These are phyloP conservation scores for Paramuricea clavata DNA, from an alignment of 92 coral and sea anemone species.

Conservation along the genomic window DNA sequence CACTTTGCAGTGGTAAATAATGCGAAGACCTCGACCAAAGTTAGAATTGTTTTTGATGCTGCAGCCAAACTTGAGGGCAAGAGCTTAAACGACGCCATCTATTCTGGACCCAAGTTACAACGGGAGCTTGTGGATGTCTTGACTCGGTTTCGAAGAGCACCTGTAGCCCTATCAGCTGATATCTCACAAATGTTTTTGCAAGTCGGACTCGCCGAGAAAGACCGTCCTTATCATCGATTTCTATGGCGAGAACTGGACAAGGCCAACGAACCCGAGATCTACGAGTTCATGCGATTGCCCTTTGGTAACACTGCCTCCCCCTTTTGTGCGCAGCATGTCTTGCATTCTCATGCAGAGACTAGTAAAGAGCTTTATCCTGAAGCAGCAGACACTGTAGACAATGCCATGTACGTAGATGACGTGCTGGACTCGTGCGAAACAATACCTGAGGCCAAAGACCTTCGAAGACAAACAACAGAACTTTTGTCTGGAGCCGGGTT, in stretches of 20 bases:
- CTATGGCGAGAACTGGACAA: conserved; percentile 65
- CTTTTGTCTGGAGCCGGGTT: conserved; percentile 36
- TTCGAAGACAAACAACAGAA: conserved; percentile 50
- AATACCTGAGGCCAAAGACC: conserved; percentile 46
- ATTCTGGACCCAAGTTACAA: conserved; percentile 65
- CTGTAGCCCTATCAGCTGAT: conserved; percentile 65
- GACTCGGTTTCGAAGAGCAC: conserved; percentile 40
- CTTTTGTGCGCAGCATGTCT: conserved; percentile 51
- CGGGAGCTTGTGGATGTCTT: conserved; percentile 53
- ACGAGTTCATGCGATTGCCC: conserved; percentile 33
- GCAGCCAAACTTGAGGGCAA: conserved; percentile 35
- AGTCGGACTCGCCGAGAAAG: conserved; percentile 55
- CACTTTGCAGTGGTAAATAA: conserved; percentile 24
- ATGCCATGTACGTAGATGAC: conserved; percentile 65
- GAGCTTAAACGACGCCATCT: conserved; percentile 56
- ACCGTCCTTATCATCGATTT: conserved; percentile 58
- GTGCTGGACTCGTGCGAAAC: conserved; percentile 67
- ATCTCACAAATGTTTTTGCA: conserved; percentile 65
- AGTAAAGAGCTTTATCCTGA: conserved; percentile 38
- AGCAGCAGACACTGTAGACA: conserved; percentile 65
- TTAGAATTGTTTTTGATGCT: conserved; percentile 8
- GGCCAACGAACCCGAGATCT: conserved; percentile 32
- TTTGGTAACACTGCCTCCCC: conserved; percentile 68
- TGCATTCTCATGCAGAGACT: conserved; percentile 52
- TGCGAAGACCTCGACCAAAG: conserved; percentile 1